Percentiles rank a stretch among this genome's conserved stretches.
Evolutionary conservation across 2,797 vertebrate species (phyloP).

Genomic region (Craterocephalus amniculus): DNA sequence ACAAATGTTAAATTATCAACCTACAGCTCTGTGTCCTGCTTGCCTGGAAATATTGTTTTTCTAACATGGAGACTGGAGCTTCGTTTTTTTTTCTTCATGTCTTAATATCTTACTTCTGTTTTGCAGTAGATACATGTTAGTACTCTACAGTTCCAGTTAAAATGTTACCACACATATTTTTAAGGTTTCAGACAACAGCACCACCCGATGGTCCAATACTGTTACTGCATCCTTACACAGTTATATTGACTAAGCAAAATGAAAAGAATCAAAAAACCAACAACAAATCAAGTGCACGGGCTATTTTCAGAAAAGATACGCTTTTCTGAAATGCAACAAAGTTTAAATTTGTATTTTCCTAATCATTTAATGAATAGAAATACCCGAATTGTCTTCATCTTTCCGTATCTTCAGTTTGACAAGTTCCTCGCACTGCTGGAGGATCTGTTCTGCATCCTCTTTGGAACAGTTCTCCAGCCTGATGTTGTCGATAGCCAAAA

Average conservation of each 20-base stretch:
- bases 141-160: no score
- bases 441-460: conserved; percentile 95
- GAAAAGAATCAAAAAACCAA: background rate
- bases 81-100: background rate
- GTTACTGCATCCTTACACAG: background rate
- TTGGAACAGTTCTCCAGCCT: conserved; percentile 92
- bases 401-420: conserved; percentile 98
- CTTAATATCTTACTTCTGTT: background rate
- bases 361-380: background rate
- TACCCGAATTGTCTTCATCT: conserved; percentile 98
- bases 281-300: no score
- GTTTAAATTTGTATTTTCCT: no score
- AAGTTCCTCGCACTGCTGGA: conserved; percentile 94
- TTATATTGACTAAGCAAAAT: background rate
- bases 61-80: no score
- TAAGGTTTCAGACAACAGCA: conserved; percentile 21
- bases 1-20: background rate
- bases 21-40: background rate
- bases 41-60: no score
- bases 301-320: no score
- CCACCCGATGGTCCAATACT: conserved; percentile 30
- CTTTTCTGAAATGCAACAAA: no score
- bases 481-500: conserved; percentile 96
- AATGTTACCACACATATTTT: background rate
- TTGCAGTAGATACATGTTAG: background rate